Conservation (phyloP, 2,113 vertebrate genomes). For the Misgurnus anguillicaudatus region DNA sequence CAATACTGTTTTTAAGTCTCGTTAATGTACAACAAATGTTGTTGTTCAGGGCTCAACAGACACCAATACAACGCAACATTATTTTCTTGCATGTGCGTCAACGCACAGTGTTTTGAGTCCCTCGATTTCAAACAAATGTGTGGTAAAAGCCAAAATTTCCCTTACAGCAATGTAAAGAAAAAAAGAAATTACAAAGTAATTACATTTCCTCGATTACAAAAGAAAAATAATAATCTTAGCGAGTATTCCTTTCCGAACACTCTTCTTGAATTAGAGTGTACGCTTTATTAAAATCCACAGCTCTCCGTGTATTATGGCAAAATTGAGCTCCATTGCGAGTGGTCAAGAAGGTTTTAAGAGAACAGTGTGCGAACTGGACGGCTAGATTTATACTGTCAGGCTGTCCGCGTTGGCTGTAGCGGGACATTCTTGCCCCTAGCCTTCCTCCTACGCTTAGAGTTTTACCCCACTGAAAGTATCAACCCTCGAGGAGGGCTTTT, state of each 20-base stretch:
- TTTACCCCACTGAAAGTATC: constrained; percentile 87
- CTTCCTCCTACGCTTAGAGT: constrained; percentile 92
- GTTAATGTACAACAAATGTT: background rate
- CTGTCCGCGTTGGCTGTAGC: constrained; percentile 63
- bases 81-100: background rate
- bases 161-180: background rate
- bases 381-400: constrained; percentile 79
- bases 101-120: too few species aligned
- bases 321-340: background rate
- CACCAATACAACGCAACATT: background rate
- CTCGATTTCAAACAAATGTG: background rate
- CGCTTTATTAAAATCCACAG: constrained; percentile 9
- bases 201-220: background rate
- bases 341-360: constrained; percentile 24
- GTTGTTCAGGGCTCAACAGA: background rate
- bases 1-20: background rate
- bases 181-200: background rate
- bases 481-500: constrained; percentile 83
- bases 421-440: constrained; percentile 86
- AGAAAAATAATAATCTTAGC: background rate
- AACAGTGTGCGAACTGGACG: constrained; percentile 36
- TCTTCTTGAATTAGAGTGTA: constrained; percentile 13
- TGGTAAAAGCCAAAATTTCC: background rate
- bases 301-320: background rate
- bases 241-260: constrained; percentile 1